These are phyloP conservation scores for Lagopus leucura DNA, from an alignment of 2,113 vertebrate genomes.

Conservation along the genomic window DNA sequence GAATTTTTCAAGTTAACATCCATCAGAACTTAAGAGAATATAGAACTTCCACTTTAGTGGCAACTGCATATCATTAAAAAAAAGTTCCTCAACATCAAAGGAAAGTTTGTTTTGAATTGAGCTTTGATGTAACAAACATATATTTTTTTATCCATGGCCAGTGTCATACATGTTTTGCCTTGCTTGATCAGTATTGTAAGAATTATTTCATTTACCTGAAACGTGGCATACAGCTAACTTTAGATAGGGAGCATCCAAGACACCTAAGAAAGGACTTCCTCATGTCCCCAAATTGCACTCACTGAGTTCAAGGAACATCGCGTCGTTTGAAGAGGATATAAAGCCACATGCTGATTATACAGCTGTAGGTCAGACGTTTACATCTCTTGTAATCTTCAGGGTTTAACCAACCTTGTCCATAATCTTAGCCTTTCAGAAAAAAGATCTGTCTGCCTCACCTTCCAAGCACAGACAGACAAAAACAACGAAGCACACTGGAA, in stretches of 20 bases:
- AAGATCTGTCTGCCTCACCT: neutral
- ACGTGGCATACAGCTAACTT: neutral
- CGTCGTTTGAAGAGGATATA: neutral
- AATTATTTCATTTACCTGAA: neutral
- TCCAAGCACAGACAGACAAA: neutral
- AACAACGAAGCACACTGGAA: neutral
- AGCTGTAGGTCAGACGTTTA: neutral
- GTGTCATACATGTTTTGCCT: neutral
- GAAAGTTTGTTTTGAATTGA: neutral
- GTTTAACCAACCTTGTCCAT: neutral
- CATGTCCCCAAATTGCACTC: neutral
- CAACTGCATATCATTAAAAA: neutral
- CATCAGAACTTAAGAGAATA: neutral
- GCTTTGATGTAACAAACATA: neutral
- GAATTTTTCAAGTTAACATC: neutral
- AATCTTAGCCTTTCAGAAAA: neutral
- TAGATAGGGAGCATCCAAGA: neutral
- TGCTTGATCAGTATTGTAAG: neutral
- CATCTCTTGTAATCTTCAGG: neutral
- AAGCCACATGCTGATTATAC: neutral
- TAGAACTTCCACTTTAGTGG: neutral
- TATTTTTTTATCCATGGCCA: neutral
- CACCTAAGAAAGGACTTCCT: neutral
- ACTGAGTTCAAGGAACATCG: neutral
- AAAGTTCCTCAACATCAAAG: neutral